Conservation (phyloP, 2,113 vertebrate genomes). For the Larimichthys polyactis region DNA sequence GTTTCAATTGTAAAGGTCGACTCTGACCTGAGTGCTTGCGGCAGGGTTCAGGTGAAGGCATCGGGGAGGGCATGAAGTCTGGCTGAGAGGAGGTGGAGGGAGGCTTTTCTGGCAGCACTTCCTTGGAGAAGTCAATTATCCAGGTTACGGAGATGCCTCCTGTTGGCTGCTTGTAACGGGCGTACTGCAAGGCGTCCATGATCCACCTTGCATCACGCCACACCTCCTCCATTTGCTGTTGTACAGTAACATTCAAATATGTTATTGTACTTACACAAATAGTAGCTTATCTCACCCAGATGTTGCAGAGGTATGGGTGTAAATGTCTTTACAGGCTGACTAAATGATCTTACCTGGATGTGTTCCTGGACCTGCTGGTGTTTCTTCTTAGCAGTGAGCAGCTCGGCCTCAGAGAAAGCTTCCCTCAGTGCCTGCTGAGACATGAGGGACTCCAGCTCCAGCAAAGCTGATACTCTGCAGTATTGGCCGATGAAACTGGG, state of each 20-base stretch:
- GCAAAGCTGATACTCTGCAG: constrained; percentile 89
- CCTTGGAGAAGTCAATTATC: constrained; percentile 85
- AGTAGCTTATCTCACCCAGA: not conserved
- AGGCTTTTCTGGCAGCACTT: constrained; percentile 80
- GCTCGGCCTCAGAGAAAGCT: constrained; percentile 90
- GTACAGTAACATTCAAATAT: not conserved
- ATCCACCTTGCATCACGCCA: constrained; percentile 94
- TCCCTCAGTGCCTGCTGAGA: constrained; percentile 94
- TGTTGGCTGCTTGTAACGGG: constrained; percentile 91
- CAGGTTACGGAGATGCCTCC: constrained; percentile 87
- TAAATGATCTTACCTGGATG: constrained; percentile 84
- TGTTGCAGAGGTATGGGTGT: not conserved
- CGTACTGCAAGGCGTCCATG: constrained; percentile 91
- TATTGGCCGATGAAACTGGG: constrained; percentile 91
- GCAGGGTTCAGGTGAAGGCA: constrained; percentile 86
- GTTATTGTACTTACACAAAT: not conserved
- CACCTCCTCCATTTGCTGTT: constrained; percentile 93
- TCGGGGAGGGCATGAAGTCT: constrained; percentile 89
- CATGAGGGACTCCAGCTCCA: constrained; percentile 92
- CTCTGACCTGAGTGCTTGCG: constrained; percentile 86
- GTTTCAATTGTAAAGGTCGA: not conserved
- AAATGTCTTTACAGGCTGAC: not conserved
- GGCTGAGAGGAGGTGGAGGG: constrained; percentile 86
- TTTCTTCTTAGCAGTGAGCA: constrained; percentile 88
- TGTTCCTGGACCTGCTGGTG: constrained; percentile 92